Evolutionary conservation across 2,113 vertebrate species (phyloP).

Genomic region (Pseudorasbora parva): DNA sequence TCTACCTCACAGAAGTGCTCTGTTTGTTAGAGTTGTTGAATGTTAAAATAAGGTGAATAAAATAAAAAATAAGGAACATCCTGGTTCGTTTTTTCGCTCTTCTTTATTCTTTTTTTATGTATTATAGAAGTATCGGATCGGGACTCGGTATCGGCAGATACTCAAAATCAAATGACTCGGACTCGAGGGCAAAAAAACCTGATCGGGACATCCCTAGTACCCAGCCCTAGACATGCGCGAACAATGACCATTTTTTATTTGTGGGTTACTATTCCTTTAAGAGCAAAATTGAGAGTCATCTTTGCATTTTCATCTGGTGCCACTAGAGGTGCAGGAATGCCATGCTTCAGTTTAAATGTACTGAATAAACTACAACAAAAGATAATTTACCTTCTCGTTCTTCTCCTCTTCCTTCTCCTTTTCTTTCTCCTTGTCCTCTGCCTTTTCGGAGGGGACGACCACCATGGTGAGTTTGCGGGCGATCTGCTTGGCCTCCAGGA

Average conservation of each 20-base stretch:
- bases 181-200: too few species aligned
- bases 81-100: too few species aligned
- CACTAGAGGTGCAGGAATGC: not conserved
- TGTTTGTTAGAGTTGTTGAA: too few species aligned
- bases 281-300: not conserved
- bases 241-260: not conserved
- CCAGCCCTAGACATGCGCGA: not conserved
- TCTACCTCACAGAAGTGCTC: too few species aligned
- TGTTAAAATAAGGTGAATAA: too few species aligned
- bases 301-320: not conserved
- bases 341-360: not conserved
- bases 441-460: slow-evolving; percentile 90
- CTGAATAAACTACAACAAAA: too few species aligned
- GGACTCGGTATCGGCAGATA: too few species aligned
- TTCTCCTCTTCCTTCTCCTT: slow-evolving; percentile 90
- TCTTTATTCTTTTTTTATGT: too few species aligned
- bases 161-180: too few species aligned
- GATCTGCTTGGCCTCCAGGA: slow-evolving; percentile 94
- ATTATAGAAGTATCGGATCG: too few species aligned
- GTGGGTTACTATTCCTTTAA: not conserved
- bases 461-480: slow-evolving; percentile 96
- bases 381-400: slow-evolving; percentile 83
- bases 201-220: too few species aligned
- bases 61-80: too few species aligned
- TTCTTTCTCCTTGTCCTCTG: slow-evolving; percentile 88